Percentiles rank a stretch among this genome's conserved stretches.
These are phyloP conservation scores for Glyptemys insculpta DNA, from an alignment of 2,797 vertebrate genomes.

Conservation along the genomic window DNA sequence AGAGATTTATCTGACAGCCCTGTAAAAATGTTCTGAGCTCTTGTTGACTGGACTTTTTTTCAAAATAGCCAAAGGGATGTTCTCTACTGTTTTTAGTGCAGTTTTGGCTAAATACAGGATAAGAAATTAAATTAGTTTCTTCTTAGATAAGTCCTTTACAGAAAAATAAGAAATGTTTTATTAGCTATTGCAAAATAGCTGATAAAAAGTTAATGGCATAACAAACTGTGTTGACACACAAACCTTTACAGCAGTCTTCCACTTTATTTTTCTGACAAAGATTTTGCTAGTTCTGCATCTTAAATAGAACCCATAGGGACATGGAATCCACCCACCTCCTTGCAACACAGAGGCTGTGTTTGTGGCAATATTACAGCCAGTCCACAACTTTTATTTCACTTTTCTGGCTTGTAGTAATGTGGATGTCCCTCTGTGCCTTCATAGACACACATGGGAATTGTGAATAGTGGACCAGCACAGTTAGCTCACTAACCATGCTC, in stretches of 20 bases:
- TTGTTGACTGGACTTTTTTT: constrained; percentile 59
- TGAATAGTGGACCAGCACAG: neutral
- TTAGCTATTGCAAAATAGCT: neutral
- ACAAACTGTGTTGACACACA: neutral
- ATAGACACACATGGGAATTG: neutral
- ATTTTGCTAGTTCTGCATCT: neutral
- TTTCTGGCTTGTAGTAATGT: neutral
- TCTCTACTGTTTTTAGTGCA: constrained; percentile 19
- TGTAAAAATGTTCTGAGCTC: constrained; percentile 60
- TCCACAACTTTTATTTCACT: neutral
- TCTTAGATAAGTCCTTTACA: neutral
- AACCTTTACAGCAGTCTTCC: neutral
- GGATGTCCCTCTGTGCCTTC: neutral
- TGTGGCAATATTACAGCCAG: neutral
- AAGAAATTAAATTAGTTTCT: constrained; percentile 54
- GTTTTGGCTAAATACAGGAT: neutral
- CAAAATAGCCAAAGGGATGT: constrained; percentile 1
- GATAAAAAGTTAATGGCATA: neutral
- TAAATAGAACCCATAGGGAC: neutral
- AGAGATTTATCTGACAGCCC: constrained; percentile 60
- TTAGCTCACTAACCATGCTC: neutral
- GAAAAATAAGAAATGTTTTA: constrained; percentile 20
- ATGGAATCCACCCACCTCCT: neutral
- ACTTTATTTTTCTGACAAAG: neutral
- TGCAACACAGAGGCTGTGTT: neutral